These are phyloP conservation scores for Hemistola chrysoprasaria DNA, from an alignment of 2,888 invertebrate species.

Conservation along the genomic window DNA sequence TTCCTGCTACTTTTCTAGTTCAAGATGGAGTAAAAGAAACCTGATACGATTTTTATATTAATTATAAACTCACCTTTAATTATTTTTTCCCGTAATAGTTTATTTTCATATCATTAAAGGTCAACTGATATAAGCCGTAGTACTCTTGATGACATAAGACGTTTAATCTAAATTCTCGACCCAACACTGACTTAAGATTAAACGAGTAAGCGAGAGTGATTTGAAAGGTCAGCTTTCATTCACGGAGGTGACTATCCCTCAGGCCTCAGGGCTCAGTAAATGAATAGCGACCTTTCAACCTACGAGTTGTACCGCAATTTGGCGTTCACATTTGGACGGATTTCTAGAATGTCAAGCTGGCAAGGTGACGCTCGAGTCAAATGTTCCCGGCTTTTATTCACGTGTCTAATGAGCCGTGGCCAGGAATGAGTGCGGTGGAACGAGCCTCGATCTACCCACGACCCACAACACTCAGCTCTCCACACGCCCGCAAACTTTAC, in stretches of 20 bases:
- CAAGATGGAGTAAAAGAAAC: too few species aligned
- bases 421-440: conserved; percentile 20
- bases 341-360: conserved; percentile 16
- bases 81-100: too few species aligned
- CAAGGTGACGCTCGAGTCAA: conserved; percentile 29
- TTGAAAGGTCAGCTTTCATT: conserved; percentile 12
- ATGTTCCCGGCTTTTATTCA: conserved; percentile 18
- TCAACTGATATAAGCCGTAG: neutral
- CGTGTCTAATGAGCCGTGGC: conserved; percentile 42
- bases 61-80: too few species aligned
- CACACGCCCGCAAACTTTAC: conserved; percentile 22
- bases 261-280: conserved; percentile 5
- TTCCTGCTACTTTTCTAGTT: too few species aligned
- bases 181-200: conserved; percentile 8
- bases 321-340: conserved; percentile 12
- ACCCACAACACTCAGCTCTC: too few species aligned
- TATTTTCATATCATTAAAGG: too few species aligned
- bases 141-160: neutral
- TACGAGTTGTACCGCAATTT: conserved; percentile 7
- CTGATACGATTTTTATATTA: too few species aligned
- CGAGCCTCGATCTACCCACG: conserved; percentile 19
- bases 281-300: conserved; percentile 15
- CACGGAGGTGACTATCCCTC: conserved; percentile 9
- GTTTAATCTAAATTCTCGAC: neutral
- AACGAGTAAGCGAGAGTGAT: conserved; percentile 9